Percentiles rank a stretch among this genome's conserved stretches.
These are phyloP conservation scores for Morinoia aosen DNA, from an alignment of 2,888 invertebrate genomes.

Conservation along the genomic window DNA sequence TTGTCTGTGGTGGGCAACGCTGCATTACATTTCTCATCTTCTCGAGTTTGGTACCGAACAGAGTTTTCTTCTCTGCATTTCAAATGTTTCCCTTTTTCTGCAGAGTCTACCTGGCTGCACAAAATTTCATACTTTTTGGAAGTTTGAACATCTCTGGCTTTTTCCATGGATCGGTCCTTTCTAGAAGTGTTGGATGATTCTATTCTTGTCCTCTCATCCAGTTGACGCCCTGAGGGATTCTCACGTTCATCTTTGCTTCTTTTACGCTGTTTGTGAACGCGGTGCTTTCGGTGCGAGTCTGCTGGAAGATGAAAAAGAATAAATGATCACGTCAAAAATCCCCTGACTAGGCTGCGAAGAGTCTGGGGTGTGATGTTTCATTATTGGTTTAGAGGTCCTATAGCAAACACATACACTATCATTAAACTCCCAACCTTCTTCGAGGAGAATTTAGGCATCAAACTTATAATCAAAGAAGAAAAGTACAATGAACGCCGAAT, in stretches of 20 bases:
- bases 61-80: not conserved
- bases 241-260: slow-evolving; percentile 2
- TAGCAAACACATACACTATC: no score
- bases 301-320: not conserved
- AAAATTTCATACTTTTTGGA: not conserved
- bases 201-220: not conserved
- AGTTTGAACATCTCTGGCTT: not conserved
- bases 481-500: no score
- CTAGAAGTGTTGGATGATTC: not conserved
- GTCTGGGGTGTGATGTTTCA: no score
- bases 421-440: no score
- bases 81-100: not conserved
- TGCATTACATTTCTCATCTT: not conserved
- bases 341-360: no score
- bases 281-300: slow-evolving; percentile 26
- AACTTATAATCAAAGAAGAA: no score
- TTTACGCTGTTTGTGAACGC: not conserved
- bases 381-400: no score
- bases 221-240: not conserved
- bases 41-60: not conserved
- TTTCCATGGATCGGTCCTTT: not conserved
- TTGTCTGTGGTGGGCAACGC: not conserved
- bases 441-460: no score
- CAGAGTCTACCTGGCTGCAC: not conserved
- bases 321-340: not conserved